phyloP scores from a whole-genome alignment of 92 coral and sea anemone species.

The Porites evermanni region DNA sequence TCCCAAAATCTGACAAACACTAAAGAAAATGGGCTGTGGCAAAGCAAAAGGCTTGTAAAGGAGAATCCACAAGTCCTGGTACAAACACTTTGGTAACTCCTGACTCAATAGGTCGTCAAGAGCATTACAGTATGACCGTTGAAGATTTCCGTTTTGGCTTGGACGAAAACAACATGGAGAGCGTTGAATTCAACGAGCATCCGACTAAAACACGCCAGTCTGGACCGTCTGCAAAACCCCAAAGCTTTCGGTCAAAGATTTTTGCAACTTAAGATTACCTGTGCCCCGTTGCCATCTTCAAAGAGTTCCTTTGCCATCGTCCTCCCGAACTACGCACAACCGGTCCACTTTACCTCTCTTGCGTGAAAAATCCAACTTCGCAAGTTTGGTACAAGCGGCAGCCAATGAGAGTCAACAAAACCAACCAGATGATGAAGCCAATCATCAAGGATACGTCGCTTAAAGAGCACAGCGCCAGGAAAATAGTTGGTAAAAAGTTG shows the following conservation, averaged over 20 bases:
- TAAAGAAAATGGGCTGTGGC: conserved; percentile 49
- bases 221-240: no score
- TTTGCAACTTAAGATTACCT: conserved; percentile 58
- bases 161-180: no score
- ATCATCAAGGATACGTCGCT: conserved; percentile 44
- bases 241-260: conserved; percentile 57
- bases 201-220: no score
- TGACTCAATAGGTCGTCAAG: no score
- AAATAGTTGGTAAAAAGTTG: no score
- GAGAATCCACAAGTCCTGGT: no score
- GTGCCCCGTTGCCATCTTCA: conserved; percentile 66
- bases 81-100: no score
- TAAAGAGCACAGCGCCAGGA: background rate
- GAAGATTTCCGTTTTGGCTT: no score
- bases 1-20: no score
- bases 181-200: no score
- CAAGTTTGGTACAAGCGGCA: conserved; percentile 28
- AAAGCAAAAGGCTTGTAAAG: conserved; percentile 18
- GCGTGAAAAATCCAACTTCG: background rate
- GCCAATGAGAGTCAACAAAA: conserved; percentile 49
- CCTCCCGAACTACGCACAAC: background rate
- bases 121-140: no score
- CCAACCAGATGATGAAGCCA: conserved; percentile 49
- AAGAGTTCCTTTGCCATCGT: conserved; percentile 22
- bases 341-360: background rate